Evolutionary conservation across 2,888 invertebrate species (phyloP).

Genomic region (Cosmorhoe ocellata): DNA sequence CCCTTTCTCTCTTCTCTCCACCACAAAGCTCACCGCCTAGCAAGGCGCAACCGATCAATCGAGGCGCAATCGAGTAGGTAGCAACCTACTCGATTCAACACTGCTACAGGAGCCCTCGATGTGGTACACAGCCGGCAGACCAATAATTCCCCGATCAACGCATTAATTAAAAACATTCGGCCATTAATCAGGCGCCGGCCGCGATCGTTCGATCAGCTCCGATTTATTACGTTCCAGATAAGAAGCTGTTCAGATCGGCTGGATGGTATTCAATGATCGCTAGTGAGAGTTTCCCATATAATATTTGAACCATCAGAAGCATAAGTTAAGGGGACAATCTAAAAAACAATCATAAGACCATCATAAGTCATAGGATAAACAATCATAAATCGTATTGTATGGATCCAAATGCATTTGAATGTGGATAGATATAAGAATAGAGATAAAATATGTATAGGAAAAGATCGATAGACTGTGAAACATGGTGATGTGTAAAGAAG

Average conservation of each 20-base stretch:
- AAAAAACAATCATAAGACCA: no score
- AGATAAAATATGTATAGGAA: no score
- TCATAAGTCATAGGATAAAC: no score
- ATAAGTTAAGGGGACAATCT: no score
- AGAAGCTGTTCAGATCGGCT: constrained; percentile 43
- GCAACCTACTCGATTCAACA: constrained; percentile 5
- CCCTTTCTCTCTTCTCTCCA: background rate
- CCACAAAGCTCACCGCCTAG: background rate
- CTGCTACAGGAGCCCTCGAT: constrained; percentile 32
- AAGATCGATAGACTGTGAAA: no score
- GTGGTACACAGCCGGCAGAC: constrained; percentile 38
- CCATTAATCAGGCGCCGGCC: constrained; percentile 62
- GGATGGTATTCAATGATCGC: constrained; percentile 35
- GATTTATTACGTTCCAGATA: constrained; percentile 68
- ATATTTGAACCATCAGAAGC: background rate
- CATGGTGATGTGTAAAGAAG: no score
- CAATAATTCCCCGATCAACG: constrained; percentile 46
- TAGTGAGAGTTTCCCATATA: constrained; percentile 41
- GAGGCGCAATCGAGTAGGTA: no score
- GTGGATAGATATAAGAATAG: no score
- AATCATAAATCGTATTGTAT: no score
- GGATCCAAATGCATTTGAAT: no score
- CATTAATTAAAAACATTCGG: constrained; percentile 67
- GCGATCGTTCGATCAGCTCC: constrained; percentile 55
- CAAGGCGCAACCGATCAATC: no score